A percentile compares a stretch with the other conserved stretches of the same genome.
phyloP scores from a whole-genome alignment of 2,888 invertebrate species.

The Pardosa pseudoannulata region DNA sequence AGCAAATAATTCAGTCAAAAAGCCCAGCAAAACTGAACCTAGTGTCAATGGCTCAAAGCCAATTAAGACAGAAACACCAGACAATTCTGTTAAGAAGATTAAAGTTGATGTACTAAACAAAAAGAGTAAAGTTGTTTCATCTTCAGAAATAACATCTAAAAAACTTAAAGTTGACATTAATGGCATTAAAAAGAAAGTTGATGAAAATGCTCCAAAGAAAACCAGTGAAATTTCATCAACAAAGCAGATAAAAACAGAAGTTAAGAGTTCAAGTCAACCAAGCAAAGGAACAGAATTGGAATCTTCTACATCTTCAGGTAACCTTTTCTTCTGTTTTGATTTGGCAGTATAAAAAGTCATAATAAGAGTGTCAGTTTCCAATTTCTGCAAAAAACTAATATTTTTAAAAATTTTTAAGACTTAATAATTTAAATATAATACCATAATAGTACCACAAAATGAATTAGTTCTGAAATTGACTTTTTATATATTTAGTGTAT shows the following conservation, averaged over 20 bases:
- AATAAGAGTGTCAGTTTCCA: too few species aligned
- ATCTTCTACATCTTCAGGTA: constrained; percentile 36
- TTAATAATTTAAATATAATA: too few species aligned
- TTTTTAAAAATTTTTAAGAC: too few species aligned
- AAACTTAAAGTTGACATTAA: constrained; percentile 6
- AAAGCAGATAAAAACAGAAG: constrained; percentile 36
- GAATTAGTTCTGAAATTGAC: too few species aligned
- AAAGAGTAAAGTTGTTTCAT: constrained; percentile 31
- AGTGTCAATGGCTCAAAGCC: background rate
- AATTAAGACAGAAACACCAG: constrained; percentile 28
- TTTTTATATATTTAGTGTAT: too few species aligned
- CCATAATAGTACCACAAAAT: too few species aligned
- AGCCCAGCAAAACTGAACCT: constrained; percentile 22
- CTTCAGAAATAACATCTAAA: constrained; percentile 32
- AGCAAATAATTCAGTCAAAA: constrained; percentile 23
- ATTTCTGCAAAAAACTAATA: too few species aligned
- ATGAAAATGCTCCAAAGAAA: constrained; percentile 21
- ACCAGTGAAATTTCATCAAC: constrained; percentile 6
- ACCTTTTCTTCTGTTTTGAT: too few species aligned
- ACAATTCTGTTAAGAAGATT: constrained; percentile 32
- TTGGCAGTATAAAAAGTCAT: too few species aligned
- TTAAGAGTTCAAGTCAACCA: constrained; percentile 26
- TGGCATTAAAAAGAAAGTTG: constrained; percentile 30
- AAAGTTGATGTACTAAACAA: constrained; percentile 35
- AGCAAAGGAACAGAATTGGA: constrained; percentile 39